A percentile compares a stretch with the other conserved stretches of the same genome.
Evolutionary conservation across 2,888 invertebrate species (phyloP).

Genomic region (Neoascia interrupta): DNA sequence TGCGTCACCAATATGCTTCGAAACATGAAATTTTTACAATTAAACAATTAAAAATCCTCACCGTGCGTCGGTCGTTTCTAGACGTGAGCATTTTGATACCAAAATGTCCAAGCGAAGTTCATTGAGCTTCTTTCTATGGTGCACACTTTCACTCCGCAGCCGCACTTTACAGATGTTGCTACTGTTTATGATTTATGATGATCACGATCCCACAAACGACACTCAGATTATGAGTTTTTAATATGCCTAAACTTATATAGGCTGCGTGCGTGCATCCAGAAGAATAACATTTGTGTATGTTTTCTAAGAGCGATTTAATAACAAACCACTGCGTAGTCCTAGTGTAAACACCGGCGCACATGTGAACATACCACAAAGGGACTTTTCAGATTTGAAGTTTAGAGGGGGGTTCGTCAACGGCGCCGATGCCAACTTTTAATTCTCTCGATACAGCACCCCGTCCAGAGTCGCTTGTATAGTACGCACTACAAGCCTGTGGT

Average conservation of each 20-base stretch:
- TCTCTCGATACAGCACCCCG: constrained; percentile 3
- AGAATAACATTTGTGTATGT: constrained; percentile 58
- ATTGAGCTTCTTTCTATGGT: not conserved
- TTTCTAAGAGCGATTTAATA: constrained; percentile 65
- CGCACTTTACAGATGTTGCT: constrained; percentile 63
- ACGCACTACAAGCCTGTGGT: constrained; percentile 27
- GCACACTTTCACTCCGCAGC: constrained; percentile 8
- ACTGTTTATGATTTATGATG: constrained; percentile 54
- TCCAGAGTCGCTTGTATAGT: not conserved
- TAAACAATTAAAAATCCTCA: no score
- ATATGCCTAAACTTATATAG: constrained; percentile 37
- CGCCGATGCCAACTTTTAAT: constrained; percentile 17
- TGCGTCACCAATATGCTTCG: no score
- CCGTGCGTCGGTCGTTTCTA: no score
- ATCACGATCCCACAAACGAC: constrained; percentile 59
- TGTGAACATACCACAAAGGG: constrained; percentile 55
- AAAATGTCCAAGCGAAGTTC: not conserved
- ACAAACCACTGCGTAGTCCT: constrained; percentile 55
- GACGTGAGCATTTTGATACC: no score
- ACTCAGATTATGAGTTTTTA: constrained; percentile 58
- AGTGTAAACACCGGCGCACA: constrained; percentile 58
- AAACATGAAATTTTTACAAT: no score
- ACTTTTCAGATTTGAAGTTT: constrained; percentile 54
- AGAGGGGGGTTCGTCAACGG: constrained; percentile 14
- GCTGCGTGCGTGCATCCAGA: constrained; percentile 32